These are phyloP conservation scores for Poecile atricapillus DNA, from an alignment of 2,113 vertebrate species.

Conservation along the genomic window DNA sequence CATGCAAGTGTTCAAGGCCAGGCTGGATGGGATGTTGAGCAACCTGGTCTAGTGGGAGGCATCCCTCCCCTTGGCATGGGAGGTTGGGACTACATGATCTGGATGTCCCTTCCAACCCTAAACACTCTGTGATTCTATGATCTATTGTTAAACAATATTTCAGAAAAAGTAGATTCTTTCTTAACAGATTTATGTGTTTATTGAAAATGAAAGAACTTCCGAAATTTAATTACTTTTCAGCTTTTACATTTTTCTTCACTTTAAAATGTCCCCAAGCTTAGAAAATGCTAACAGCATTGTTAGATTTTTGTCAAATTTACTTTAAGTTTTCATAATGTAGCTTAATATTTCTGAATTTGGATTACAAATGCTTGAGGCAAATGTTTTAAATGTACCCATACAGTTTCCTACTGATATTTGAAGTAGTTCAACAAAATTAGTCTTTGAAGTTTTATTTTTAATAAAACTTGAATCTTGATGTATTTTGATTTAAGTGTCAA, in stretches of 20 bases:
- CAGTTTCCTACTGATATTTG: not conserved
- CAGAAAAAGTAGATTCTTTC: not conserved
- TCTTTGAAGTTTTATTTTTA: not conserved
- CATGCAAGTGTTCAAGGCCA: not conserved
- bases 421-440: not conserved
- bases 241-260: not conserved
- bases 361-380: not conserved
- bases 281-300: not conserved
- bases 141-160: not conserved
- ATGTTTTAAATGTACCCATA: slow-evolving; percentile 5
- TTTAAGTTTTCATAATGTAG: not conserved
- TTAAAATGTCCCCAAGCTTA: not conserved
- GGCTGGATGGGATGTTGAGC: not conserved
- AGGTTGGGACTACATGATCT: not conserved
- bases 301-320: not conserved
- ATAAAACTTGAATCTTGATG: slow-evolving; percentile 1
- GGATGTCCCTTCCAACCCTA: not conserved
- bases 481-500: not conserved
- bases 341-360: not conserved
- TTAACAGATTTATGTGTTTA: not conserved
- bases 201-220: not conserved
- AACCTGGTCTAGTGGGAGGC: not conserved
- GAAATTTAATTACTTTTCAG: not conserved
- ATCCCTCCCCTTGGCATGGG: not conserved
- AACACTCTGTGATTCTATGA: not conserved